Evolutionary conservation across 2,888 invertebrate genomes (phyloP).

Genomic region (Resseliella maxima): DNA sequence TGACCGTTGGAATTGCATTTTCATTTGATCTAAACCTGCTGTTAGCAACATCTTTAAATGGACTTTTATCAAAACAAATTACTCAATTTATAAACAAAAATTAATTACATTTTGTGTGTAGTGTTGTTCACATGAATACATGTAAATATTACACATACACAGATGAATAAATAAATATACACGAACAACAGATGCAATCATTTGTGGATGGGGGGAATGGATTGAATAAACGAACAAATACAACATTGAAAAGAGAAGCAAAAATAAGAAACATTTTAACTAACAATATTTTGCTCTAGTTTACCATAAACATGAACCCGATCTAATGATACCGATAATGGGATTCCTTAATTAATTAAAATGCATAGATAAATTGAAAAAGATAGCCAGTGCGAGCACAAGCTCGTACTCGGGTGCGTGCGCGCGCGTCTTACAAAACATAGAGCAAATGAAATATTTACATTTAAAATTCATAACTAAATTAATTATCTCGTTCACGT

Average conservation of each 20-base stretch:
- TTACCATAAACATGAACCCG: not conserved
- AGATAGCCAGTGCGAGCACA: not conserved
- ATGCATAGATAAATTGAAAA: slow-evolving; percentile 45
- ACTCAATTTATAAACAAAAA: slow-evolving; percentile 35
- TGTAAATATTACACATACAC: too few relatives aligned
- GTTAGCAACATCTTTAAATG: not conserved
- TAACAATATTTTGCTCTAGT: slow-evolving; percentile 5
- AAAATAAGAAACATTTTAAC: not conserved
- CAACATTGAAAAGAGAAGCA: not conserved
- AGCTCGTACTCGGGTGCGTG: not conserved
- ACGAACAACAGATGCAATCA: not conserved
- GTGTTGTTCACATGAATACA: slow-evolving; percentile 3
- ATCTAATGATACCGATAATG: slow-evolving; percentile 24
- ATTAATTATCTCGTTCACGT: slow-evolving; percentile 24
- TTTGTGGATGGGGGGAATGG: not conserved
- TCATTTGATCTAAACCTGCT: not conserved
- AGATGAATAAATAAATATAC: too few relatives aligned
- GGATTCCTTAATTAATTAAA: slow-evolving; percentile 23
- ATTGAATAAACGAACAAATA: not conserved
- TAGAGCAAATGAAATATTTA: not conserved
- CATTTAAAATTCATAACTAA: slow-evolving; percentile 36
- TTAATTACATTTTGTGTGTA: slow-evolving; percentile 4
- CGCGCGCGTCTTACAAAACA: not conserved
- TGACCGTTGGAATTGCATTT: not conserved
- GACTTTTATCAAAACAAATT: slow-evolving; percentile 1